Conservation (phyloP, 2,797 vertebrate genomes). For the Lates japonicus region DNA sequence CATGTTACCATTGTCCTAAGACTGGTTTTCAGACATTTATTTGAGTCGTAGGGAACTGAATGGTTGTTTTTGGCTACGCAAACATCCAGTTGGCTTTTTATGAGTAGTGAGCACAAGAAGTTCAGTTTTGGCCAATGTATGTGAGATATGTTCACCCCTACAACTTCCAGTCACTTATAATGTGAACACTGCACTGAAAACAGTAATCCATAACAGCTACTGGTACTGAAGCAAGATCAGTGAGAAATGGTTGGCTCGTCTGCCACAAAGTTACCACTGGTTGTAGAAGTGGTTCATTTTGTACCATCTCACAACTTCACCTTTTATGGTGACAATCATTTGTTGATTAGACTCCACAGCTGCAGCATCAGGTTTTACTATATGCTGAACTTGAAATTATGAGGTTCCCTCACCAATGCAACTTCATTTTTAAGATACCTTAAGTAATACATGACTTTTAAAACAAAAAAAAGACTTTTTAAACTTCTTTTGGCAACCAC, state of each 20-base stretch:
- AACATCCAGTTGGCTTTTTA: not conserved
- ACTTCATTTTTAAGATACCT: not conserved
- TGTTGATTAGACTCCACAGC: not conserved
- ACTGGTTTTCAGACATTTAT: not conserved
- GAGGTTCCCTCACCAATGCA: not conserved
- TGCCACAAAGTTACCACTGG: not conserved
- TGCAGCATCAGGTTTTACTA: not conserved
- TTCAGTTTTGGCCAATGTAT: not conserved
- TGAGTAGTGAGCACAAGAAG: not conserved
- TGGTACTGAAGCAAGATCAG: not conserved
- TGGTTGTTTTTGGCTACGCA: not conserved
- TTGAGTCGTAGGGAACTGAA: not conserved
- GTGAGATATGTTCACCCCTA: not conserved
- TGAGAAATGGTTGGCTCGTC: slow-evolving; percentile 1
- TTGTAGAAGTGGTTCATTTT: slow-evolving; percentile 4
- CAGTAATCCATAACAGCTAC: not conserved
- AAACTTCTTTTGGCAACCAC: not conserved
- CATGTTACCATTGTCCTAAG: not conserved
- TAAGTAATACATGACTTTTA: not conserved
- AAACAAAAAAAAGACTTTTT: too few relatives aligned
- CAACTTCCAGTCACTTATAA: not conserved
- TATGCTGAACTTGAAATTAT: slow-evolving; percentile 3
- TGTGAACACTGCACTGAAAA: not conserved
- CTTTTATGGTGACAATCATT: slow-evolving; percentile 23
- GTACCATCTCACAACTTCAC: not conserved